Percentiles rank a stretch among this genome's conserved stretches.
Conservation (phyloP, 2,888 invertebrate species). For the Caenorhabditis doughertyi region DNA sequence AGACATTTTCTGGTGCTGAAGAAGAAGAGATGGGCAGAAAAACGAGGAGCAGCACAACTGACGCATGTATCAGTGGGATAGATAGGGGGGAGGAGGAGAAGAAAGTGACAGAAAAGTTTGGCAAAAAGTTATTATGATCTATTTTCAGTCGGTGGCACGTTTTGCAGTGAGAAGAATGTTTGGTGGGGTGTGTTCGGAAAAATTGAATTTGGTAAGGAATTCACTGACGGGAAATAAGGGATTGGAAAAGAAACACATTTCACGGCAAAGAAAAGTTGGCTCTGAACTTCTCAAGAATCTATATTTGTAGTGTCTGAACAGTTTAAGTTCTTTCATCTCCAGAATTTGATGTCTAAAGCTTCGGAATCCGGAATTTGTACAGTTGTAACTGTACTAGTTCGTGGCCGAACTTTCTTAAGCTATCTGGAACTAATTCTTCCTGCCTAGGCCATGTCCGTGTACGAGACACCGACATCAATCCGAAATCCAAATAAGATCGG, state of each 20-base stretch:
- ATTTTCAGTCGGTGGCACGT: neutral
- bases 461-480: slow-evolving; percentile 3
- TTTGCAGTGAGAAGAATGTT: neutral
- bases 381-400: too few relatives aligned
- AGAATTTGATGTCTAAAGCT: too few relatives aligned
- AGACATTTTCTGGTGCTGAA: slow-evolving; percentile 34
- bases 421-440: neutral
- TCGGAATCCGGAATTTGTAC: too few relatives aligned
- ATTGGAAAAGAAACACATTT: too few relatives aligned
- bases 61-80: slow-evolving; percentile 14
- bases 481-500: slow-evolving; percentile 13
- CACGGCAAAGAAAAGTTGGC: too few relatives aligned
- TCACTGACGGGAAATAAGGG: too few relatives aligned
- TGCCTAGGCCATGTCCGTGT: neutral
- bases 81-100: neutral
- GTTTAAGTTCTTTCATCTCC: too few relatives aligned
- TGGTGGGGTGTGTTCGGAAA: too few relatives aligned
- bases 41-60: slow-evolving; percentile 20
- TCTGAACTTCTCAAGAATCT: too few relatives aligned
- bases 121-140: slow-evolving; percentile 6
- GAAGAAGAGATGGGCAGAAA: neutral
- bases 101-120: neutral
- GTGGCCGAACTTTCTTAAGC: slow-evolving; percentile 10
- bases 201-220: too few relatives aligned
- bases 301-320: too few relatives aligned